phyloP scores from a whole-genome alignment of 2,797 vertebrate species.

The Melanotaenia boesemani region DNA sequence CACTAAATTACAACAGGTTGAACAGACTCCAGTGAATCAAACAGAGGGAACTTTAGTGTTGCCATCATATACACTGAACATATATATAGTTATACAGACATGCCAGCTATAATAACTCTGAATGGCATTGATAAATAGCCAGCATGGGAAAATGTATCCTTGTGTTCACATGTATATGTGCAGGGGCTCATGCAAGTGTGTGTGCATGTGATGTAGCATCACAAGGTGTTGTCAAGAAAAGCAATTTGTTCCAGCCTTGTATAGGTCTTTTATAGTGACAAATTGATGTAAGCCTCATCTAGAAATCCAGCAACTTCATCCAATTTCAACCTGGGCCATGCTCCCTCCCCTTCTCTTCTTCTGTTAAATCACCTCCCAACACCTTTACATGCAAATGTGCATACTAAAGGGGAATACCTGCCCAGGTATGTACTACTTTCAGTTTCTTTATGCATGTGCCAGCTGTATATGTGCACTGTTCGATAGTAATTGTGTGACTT shows the following conservation, averaged over 20 bases:
- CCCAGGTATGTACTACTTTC: slow-evolving; percentile 7
- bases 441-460: slow-evolving; percentile 16
- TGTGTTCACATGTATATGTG: slow-evolving; percentile 26
- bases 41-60: slow-evolving; percentile 22
- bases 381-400: slow-evolving; percentile 46
- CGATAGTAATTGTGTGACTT: slow-evolving; percentile 41
- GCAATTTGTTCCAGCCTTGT: slow-evolving; percentile 82
- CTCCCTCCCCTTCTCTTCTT: background rate
- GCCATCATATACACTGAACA: slow-evolving; percentile 37
- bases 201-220: slow-evolving; percentile 74
- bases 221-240: slow-evolving; percentile 83
- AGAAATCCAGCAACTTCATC: slow-evolving; percentile 53
- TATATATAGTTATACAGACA: slow-evolving; percentile 68
- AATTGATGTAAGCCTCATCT: slow-evolving; percentile 74
- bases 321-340: slow-evolving; percentile 43
- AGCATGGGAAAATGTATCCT: slow-evolving; percentile 46
- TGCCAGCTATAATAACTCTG: slow-evolving; percentile 67
- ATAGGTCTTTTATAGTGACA: slow-evolving; percentile 80
- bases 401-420: slow-evolving; percentile 26
- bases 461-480: slow-evolving; percentile 1
- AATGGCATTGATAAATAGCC: slow-evolving; percentile 78
- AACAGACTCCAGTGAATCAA: slow-evolving; percentile 43
- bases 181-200: slow-evolving; percentile 6
- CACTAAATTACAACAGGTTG: slow-evolving; percentile 16
- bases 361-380: slow-evolving; percentile 11